These are phyloP conservation scores for Typhlichthys subterraneus DNA, from an alignment of 2,797 vertebrate genomes.

Conservation along the genomic window DNA sequence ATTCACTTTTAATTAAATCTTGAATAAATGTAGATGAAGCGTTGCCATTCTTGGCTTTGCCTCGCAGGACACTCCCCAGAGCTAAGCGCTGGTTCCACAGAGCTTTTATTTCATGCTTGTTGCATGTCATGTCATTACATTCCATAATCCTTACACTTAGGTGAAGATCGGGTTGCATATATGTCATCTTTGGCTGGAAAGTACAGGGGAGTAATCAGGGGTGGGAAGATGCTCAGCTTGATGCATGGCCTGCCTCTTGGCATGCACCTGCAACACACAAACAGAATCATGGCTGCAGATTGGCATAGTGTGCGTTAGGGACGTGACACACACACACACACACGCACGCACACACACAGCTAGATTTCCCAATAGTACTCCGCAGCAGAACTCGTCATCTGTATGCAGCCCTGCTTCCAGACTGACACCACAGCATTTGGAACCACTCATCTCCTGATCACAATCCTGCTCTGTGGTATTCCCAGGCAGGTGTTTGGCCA, in stretches of 20 bases:
- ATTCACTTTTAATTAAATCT: conserved; percentile 39
- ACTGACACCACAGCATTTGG: conserved; percentile 61
- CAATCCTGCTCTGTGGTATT: conserved; percentile 56
- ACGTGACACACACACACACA: conserved; percentile 16
- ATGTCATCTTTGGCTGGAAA: neutral
- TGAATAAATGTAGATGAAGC: conserved; percentile 36
- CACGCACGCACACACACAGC: conserved; percentile 14
- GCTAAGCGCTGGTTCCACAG: neutral
- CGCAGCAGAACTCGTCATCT: conserved; percentile 59
- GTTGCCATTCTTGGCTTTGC: conserved; percentile 3
- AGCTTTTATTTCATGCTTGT: neutral
- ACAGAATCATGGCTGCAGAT: conserved; percentile 50
- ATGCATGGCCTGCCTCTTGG: conserved; percentile 31
- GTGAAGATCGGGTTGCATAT: neutral
- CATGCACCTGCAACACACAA: conserved; percentile 41
- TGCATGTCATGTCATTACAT: neutral
- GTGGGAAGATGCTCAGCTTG: neutral
- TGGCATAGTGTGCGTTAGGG: conserved; percentile 20
- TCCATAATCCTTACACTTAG: neutral
- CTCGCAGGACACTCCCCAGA: neutral
- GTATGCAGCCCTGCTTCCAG: conserved; percentile 53
- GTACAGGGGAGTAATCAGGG: neutral
- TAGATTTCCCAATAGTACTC: conserved; percentile 69
- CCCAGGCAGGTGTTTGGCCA: conserved; percentile 58
- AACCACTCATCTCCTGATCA: conserved; percentile 64